Evolutionary conservation across 2,888 invertebrate genomes (phyloP), one percentile per base, ranked within the genome.

Genomic region (Yponomeuta cagnagella): DNA sequence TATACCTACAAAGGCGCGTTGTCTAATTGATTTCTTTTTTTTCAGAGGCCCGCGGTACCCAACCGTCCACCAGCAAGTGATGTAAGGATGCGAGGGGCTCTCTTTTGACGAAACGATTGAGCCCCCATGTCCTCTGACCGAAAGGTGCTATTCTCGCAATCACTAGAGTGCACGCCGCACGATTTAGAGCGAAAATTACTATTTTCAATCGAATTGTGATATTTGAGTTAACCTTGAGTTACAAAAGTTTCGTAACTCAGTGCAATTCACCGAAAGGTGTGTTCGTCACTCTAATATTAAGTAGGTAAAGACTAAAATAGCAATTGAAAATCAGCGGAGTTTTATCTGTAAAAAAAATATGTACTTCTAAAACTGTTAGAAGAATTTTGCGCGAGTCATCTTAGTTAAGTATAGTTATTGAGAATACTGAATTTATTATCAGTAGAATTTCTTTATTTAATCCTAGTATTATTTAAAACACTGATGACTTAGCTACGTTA

Each of bases 1-100:
- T 23, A 23, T 0, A 23, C 23, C 23, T 23, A 23, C 23, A 23
- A 58, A 58, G 52, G 12, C 52, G 5, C 43, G 5, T 43, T 43
- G 3, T 43, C 33, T 33, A 33, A 58, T 12, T 58, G 12, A 58
- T 30, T 8, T 64, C 10, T 37, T 37, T n/a, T 67, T 10, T 82
- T 81, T 1, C 80, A 86, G 85, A 82, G 78, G 82, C 85, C 76
- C 83, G 83, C 65, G 82, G 78, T 2, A 70, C 15, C n/a, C 82
- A 87, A 72, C 85, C 90, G 0, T 86, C 87, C 0, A 82, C 87
- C 58, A 89, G 89, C 77, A 87, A 90, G 84, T 90, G 90, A 88
- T 85, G 79, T 72, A 71, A 75, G 77, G 37, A 66, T 43, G 48
- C 66, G 73, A 72, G 72, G 71, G 71, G 74, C 73, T 73, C 70